Evolutionary conservation across 2,888 invertebrate species (phyloP).

Genomic region (Trichopria drosophilae): DNA sequence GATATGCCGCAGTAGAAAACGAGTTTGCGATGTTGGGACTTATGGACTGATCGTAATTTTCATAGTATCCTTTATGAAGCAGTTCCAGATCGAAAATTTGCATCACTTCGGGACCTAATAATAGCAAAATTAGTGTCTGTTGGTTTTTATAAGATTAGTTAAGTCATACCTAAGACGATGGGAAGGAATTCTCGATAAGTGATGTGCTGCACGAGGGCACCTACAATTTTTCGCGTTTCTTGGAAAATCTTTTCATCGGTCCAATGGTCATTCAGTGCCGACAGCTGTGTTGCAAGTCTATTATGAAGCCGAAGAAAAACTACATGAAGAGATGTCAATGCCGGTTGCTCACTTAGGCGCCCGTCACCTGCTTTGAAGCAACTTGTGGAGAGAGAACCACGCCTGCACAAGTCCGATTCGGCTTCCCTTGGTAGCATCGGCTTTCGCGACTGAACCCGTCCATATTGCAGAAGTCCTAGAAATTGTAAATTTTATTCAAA

Average conservation of each 20-base stretch:
- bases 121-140: not conserved
- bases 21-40: conserved; percentile 78
- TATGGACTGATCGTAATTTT: conserved; percentile 69
- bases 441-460: conserved; percentile 66
- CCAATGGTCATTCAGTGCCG: conserved; percentile 81
- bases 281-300: conserved; percentile 72
- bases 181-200: conserved; percentile 84
- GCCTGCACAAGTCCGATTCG: conserved; percentile 70
- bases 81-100: conserved; percentile 75
- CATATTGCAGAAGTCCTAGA: conserved; percentile 61
- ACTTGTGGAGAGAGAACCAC: conserved; percentile 72
- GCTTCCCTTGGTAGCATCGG: conserved; percentile 64
- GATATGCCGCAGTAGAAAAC: conserved; percentile 80
- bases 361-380: conserved; percentile 81
- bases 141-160: not conserved
- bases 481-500: not conserved
- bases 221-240: conserved; percentile 80
- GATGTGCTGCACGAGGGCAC: conserved; percentile 81
- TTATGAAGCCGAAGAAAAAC: conserved; percentile 77
- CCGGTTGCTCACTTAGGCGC: conserved; percentile 80
- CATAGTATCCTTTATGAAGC: conserved; percentile 69
- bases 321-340: conserved; percentile 74
- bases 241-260: conserved; percentile 85
- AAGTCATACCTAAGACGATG: conserved; percentile 67
- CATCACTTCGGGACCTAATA: conserved; percentile 71